Evolutionary conservation across 2,113 vertebrate genomes (phyloP).

Genomic region (Himantopus leucocephalus): DNA sequence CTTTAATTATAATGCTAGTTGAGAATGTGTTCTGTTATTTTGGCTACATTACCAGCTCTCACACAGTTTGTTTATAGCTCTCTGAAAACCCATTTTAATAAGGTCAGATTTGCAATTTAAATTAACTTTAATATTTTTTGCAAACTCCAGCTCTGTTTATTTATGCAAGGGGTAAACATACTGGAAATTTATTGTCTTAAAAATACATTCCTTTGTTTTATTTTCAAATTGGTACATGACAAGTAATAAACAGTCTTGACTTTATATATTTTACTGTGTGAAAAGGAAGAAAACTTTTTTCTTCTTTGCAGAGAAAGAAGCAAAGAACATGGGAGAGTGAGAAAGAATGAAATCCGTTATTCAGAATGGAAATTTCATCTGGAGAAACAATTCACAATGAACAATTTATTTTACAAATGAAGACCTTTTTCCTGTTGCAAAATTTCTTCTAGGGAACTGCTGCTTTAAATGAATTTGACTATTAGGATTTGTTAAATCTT

Average conservation of each 20-base stretch:
- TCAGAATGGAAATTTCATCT: conserved; percentile 10
- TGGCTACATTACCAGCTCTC: conserved; percentile 61
- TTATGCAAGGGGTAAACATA: conserved; percentile 64
- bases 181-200: conserved; percentile 73
- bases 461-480: background rate
- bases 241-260: conserved; percentile 66
- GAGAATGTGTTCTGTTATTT: conserved; percentile 69
- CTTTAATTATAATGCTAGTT: conserved; percentile 72
- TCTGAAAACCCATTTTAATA: conserved; percentile 81
- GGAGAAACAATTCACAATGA: background rate
- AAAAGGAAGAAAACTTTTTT: conserved; percentile 32
- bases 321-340: background rate
- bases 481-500: background rate
- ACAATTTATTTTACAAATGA: conserved; percentile 38
- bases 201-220: conserved; percentile 64
- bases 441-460: background rate
- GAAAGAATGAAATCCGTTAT: conserved; percentile 50
- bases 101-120: conserved; percentile 86
- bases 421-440: background rate
- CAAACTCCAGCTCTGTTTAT: conserved; percentile 67
- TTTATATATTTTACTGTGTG: conserved; percentile 14
- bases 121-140: conserved; percentile 81
- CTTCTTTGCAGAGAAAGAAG: background rate
- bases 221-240: conserved; percentile 67
- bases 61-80: conserved; percentile 79